Evolutionary conservation across 1,140 invertebrate species (phyloP).

Genomic region (Sinonovacula constricta): DNA sequence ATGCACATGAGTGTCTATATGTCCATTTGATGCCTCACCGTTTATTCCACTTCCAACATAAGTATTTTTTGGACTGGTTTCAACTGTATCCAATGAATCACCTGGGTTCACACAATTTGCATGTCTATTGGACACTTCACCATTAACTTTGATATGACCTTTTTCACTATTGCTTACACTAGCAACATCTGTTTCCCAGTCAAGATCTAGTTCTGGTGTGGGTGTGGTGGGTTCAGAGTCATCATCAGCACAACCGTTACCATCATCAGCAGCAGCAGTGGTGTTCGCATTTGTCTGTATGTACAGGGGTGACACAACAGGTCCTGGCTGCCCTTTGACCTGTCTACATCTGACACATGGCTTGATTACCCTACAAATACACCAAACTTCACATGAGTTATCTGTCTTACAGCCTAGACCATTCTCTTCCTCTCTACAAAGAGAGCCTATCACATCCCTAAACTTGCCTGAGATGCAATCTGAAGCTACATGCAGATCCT

Average conservation of each 20-base stretch:
- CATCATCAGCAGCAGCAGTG: background rate
- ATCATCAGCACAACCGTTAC: background rate
- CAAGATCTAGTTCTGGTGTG: slow-evolving; percentile 17
- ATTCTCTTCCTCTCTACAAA: background rate
- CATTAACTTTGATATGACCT: background rate
- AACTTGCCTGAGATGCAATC: background rate
- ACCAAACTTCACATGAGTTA: slow-evolving; percentile 50
- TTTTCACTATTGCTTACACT: background rate
- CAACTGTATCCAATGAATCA: background rate
- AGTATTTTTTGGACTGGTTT: background rate
- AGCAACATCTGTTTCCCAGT: background rate
- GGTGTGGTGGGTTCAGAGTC: background rate
- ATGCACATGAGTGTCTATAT: no score
- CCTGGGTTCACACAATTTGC: background rate
- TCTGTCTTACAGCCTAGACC: background rate
- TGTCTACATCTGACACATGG: slow-evolving; percentile 29
- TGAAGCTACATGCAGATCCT: background rate
- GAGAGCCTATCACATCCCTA: background rate
- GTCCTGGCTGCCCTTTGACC: background rate
- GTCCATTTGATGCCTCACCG: no score
- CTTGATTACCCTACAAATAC: slow-evolving; percentile 46
- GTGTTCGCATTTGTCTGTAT: no score
- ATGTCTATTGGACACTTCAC: background rate
- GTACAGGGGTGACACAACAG: slow-evolving; percentile 28
- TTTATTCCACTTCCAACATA: no score